Conservation (phyloP, 1,140 invertebrate species). For the Drosophila parabipectinata region DNA sequence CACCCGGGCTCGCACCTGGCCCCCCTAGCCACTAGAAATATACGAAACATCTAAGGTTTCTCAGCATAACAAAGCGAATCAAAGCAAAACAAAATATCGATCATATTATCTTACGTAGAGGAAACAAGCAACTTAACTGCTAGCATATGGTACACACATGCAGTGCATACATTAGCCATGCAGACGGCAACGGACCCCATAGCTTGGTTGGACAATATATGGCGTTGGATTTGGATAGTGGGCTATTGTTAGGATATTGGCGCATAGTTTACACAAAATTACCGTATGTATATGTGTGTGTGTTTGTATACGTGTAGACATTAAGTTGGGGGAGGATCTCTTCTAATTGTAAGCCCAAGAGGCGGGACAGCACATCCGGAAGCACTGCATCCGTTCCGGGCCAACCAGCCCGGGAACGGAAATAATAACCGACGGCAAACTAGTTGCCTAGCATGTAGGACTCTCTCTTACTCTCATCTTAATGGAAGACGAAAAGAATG, state of each 20-base stretch:
- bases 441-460: slow-evolving; percentile 32
- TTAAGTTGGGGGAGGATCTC: slow-evolving; percentile 30
- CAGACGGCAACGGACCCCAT: slow-evolving; percentile 21
- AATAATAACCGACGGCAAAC: slow-evolving; percentile 13
- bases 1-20: slow-evolving; percentile 1
- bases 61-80: slow-evolving; percentile 59
- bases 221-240: slow-evolving; percentile 28
- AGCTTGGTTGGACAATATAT: slow-evolving; percentile 43
- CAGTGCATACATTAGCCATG: slow-evolving; percentile 33
- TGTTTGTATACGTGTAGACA: slow-evolving; percentile 75
- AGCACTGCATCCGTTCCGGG: slow-evolving; percentile 23
- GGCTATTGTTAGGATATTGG: slow-evolving; percentile 20
- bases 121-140: slow-evolving; percentile 43
- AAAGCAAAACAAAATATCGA: slow-evolving; percentile 48
- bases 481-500: slow-evolving; percentile 67
- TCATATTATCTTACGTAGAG: slow-evolving; percentile 59
- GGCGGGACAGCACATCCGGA: slow-evolving; percentile 7
- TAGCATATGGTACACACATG: slow-evolving; percentile 54
- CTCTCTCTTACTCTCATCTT: slow-evolving; percentile 57
- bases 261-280: slow-evolving; percentile 57
- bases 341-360: slow-evolving; percentile 6
- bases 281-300: slow-evolving; percentile 63
- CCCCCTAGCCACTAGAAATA: slow-evolving; percentile 59
- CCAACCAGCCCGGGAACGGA: slow-evolving; percentile 22
- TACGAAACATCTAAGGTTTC: slow-evolving; percentile 78